A percentile compares a stretch with the other conserved stretches of the same genome.
Conservation (phyloP, 1,140 invertebrate species). For the Chironomus tepperi region DNA sequence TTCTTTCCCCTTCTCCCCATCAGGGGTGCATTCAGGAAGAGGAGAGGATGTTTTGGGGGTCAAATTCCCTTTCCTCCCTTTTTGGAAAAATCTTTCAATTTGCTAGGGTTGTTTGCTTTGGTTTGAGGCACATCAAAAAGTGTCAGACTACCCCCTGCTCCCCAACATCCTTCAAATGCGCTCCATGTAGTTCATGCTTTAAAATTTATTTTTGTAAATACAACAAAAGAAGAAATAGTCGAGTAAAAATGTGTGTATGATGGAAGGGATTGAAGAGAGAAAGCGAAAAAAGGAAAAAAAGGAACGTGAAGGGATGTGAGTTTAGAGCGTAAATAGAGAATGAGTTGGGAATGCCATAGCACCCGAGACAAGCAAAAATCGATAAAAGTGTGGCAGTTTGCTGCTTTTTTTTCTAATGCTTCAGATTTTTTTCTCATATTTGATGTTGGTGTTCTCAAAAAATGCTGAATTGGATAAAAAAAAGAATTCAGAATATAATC, state of each 20-base stretch:
- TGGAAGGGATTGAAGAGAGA: not conserved
- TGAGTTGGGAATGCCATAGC: not conserved
- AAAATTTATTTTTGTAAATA: no score
- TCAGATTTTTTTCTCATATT: constrained; percentile 13
- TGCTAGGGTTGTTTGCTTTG: no score
- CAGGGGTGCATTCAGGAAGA: no score
- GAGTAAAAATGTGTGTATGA: not conserved
- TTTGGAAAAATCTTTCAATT: no score
- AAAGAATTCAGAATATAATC: not conserved
- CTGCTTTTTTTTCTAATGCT: not conserved
- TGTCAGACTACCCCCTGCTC: no score
- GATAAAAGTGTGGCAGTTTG: constrained; percentile 1
- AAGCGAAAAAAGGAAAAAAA: not conserved
- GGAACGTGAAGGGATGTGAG: no score
- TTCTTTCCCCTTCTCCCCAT: no score
- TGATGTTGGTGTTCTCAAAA: constrained; percentile 4
- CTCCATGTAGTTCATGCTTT: not conserved
- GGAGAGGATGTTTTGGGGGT: no score
- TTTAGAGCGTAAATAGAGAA: not conserved
- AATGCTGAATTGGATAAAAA: not conserved
- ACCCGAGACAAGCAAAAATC: not conserved
- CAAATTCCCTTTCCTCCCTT: no score
- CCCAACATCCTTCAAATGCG: not conserved
- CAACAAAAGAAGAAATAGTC: not conserved
- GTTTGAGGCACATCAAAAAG: no score